Base-by-base conservation (phyloP, 2,888 invertebrate genomes). In the Salticus scenicus region DNA sequence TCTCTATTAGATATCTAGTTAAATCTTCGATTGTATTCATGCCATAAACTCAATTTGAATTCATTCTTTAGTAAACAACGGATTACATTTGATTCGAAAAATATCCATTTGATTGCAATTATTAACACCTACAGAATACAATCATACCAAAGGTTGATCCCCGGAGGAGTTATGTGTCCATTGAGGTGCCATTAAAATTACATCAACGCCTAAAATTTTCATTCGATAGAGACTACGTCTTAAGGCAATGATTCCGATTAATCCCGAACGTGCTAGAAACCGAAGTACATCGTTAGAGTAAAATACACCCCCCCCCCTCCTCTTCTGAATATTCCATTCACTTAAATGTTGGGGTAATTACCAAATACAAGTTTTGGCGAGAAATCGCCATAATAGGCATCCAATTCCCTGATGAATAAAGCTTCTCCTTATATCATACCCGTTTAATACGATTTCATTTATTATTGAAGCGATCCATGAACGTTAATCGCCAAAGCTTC, bases 361-460 rank as follows among this genome's bases (percentile, higher is more conserved):
- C 82, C 69, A 42, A 41, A 20, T 64, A 42, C 76, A 76, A 76
- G 64, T 76, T 72, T 83, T 83, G 82, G 82, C 82, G 82, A 42
- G 82, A 83, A 83, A 83, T 83, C 82, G 82, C 82, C 76, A 24
- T 37, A 80, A 81, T 78, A 64, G 73, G 80, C 63, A 47, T 76
- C 63, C 76, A 69, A 76, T 83, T 71, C 82, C 82, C 82, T 24
- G 20, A 57, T 66, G 80, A 80, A 66, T 70, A 37, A 31, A 66
- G 7, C 70, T 7, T 41, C 37, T 70, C 70, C 42, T 67, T 70
- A 70, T 70, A 70, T 70, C 42, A 70, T 71, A 41, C 63, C 64
- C 42, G 31, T 27, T 67, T 83, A 83, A 83, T 83, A 83, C 71
- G 82, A 83, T 83, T 83, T 76, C 82, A 83, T 83, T 83, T 83